phyloP scores from a whole-genome alignment of 2,888 invertebrate genomes.

The Archips crataeganus region DNA sequence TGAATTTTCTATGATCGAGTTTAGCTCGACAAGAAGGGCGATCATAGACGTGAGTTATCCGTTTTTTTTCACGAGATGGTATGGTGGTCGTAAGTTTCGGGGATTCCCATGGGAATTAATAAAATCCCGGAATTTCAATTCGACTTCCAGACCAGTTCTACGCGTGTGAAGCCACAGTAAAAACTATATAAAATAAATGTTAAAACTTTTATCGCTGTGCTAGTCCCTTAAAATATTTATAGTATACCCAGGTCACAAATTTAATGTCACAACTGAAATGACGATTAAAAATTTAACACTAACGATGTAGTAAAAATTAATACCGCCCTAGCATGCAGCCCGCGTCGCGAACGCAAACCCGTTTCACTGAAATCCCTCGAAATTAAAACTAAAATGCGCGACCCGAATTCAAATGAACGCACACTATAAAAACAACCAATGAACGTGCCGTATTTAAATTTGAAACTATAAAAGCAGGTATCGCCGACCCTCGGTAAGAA shows the following conservation, averaged over 20 bases:
- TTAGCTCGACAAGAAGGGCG: too few species aligned
- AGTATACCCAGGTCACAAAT: conserved; percentile 18
- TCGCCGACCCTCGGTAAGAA: conserved; percentile 82
- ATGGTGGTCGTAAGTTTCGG: too few species aligned
- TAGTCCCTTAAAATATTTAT: conserved; percentile 23
- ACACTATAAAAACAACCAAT: conserved; percentile 76
- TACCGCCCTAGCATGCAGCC: conserved; percentile 52
- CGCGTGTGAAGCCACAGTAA: too few species aligned
- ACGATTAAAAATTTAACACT: conserved; percentile 38
- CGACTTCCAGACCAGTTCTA: too few species aligned
- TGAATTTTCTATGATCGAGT: too few species aligned
- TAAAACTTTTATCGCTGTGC: conserved; percentile 6
- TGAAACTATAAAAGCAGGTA: conserved; percentile 78
- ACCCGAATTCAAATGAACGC: conserved; percentile 77
- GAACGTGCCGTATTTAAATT: conserved; percentile 69
- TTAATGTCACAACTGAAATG: conserved; percentile 31
- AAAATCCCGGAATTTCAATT: too few species aligned
- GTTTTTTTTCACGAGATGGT: too few species aligned
- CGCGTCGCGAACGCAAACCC: conserved; percentile 61
- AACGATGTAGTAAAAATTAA: conserved; percentile 42
- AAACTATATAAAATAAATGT: too few species aligned
- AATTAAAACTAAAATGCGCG: conserved; percentile 84
- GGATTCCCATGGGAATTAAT: too few species aligned
- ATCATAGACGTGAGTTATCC: too few species aligned
- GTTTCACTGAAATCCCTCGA: conserved; percentile 64